Percentiles rank a stretch among this genome's conserved stretches.
phyloP scores from a whole-genome alignment of 1,140 invertebrate genomes.

The Drosophila mayri region DNA sequence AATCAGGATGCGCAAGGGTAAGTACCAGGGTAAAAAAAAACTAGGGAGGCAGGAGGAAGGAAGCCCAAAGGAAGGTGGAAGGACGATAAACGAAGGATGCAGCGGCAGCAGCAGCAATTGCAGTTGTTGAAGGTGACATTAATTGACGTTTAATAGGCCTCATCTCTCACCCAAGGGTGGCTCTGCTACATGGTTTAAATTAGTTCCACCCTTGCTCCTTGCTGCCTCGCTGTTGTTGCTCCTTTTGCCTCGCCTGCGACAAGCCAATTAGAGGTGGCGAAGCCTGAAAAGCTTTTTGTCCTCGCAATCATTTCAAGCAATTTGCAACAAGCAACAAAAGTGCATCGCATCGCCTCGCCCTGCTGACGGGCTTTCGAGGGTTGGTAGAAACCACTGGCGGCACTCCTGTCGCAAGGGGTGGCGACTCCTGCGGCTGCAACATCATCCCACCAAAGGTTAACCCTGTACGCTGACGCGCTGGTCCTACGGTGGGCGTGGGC shows the following conservation, averaged over 20 bases:
- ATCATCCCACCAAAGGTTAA: conserved; percentile 45
- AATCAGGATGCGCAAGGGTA: conserved; percentile 37
- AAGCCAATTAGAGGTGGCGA: conserved; percentile 68
- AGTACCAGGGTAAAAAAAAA: not conserved
- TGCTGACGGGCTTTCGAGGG: conserved; percentile 6
- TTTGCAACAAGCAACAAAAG: conserved; percentile 61
- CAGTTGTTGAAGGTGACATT: conserved; percentile 80
- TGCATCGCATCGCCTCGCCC: conserved; percentile 47
- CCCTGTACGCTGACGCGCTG: not conserved
- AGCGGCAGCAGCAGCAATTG: conserved; percentile 45
- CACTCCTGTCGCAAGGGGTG: conserved; percentile 16
- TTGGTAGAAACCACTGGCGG: not conserved
- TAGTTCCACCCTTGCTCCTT: conserved; percentile 29
- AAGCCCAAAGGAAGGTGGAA: conserved; percentile 9
- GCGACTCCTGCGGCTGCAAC: conserved; percentile 42
- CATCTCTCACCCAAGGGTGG: conserved; percentile 37
- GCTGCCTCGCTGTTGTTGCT: not conserved
- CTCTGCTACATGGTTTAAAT: conserved; percentile 27
- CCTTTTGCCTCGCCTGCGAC: conserved; percentile 22
- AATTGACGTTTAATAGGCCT: conserved; percentile 78
- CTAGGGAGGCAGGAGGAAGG: not conserved
- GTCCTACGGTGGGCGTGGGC: conserved; percentile 16
- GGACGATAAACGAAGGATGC: conserved; percentile 8
- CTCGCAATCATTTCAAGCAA: conserved; percentile 44
- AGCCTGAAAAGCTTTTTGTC: conserved; percentile 66